These are phyloP conservation scores for Labroides dimidiatus DNA, from an alignment of 2,797 vertebrate genomes.

Conservation along the genomic window DNA sequence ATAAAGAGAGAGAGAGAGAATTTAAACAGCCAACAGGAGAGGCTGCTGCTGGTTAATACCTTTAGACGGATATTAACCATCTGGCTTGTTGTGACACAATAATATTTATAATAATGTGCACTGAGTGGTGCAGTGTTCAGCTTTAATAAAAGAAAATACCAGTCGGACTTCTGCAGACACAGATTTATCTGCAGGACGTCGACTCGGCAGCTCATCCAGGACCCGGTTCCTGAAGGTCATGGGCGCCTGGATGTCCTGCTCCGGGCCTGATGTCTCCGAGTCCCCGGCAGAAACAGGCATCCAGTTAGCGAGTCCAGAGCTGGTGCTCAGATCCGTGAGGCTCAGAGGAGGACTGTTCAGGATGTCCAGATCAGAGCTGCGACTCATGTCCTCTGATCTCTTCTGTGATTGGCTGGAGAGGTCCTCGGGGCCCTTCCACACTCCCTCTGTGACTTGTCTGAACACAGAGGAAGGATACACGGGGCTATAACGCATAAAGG, in stretches of 20 bases:
- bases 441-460: constrained; percentile 92
- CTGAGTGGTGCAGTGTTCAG: not conserved
- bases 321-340: constrained; percentile 83
- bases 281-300: constrained; percentile 64
- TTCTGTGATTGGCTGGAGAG: constrained; percentile 86
- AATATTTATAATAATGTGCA: not conserved
- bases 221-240: constrained; percentile 82
- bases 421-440: constrained; percentile 87
- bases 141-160: constrained; percentile 67
- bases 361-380: constrained; percentile 87
- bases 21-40: not conserved
- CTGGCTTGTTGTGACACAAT: constrained; percentile 18
- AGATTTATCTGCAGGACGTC: constrained; percentile 89
- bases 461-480: constrained; percentile 54
- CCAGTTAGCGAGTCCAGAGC: constrained; percentile 80
- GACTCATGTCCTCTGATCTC: constrained; percentile 84
- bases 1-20: constrained; percentile 12
- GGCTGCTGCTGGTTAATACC: no score
- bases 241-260: constrained; percentile 78
- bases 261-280: constrained; percentile 72
- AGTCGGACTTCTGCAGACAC: constrained; percentile 93
- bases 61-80: constrained; percentile 39
- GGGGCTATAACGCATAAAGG: constrained; percentile 66
- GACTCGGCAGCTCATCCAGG: constrained; percentile 85
- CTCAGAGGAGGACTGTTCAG: constrained; percentile 90